phyloP scores from a whole-genome alignment of 1,140 invertebrate genomes.

The Atopsyche davidsoni region DNA sequence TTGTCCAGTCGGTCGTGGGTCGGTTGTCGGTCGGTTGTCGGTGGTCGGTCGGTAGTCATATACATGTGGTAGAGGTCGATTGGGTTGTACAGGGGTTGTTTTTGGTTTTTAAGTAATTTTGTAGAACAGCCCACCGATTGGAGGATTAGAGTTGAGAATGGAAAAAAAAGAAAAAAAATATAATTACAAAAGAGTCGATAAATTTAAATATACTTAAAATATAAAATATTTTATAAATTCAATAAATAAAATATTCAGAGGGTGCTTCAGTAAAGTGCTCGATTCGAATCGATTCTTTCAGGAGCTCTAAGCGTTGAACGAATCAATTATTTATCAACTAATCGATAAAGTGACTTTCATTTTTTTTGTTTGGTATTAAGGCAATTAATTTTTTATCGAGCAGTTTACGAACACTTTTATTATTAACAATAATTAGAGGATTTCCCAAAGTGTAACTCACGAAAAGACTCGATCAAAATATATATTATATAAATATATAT shows the following conservation, averaged over 20 bases:
- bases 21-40: slow-evolving; percentile 24
- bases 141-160: slow-evolving; percentile 31
- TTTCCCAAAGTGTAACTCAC: no score
- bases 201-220: slow-evolving; percentile 2
- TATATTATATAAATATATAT: no score
- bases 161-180: slow-evolving; percentile 30
- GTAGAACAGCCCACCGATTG: slow-evolving; percentile 26
- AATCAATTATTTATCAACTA: no score
- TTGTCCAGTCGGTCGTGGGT: slow-evolving; percentile 11
- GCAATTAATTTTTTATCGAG: no score
- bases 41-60: slow-evolving; percentile 21
- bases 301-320: no score
- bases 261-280: no score
- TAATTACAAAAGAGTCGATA: slow-evolving; percentile 25
- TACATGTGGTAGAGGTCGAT: slow-evolving; percentile 12
- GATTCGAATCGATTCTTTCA: no score
- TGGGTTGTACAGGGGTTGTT: slow-evolving; percentile 17
- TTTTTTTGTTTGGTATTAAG: no score
- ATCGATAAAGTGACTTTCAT: no score
- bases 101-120: slow-evolving; percentile 27
- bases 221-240: slow-evolving; percentile 3
- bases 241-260: background rate
- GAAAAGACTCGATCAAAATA: no score
- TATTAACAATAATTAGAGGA: no score
- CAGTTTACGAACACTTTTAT: no score